Evolutionary conservation across 1,140 invertebrate species (phyloP).

Genomic region (Zaprionus gabonicus): DNA sequence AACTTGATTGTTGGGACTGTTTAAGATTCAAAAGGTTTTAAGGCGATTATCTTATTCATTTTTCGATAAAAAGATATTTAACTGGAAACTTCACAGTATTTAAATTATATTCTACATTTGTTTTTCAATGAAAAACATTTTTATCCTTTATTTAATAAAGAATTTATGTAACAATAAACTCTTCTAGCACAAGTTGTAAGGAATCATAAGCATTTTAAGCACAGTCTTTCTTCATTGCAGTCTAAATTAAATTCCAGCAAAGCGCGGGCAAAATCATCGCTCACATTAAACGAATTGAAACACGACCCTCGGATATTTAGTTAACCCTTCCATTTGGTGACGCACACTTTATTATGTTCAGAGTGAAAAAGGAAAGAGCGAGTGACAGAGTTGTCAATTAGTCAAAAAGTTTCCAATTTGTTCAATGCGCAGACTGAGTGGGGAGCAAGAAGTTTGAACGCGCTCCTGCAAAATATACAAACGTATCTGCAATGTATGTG

Average conservation of each 20-base stretch:
- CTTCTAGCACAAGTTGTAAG: too few species aligned
- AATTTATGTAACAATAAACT: too few species aligned
- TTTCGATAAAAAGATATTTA: not conserved
- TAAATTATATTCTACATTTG: too few species aligned
- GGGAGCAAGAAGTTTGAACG: not conserved
- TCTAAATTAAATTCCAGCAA: too few species aligned
- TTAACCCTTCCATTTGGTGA: not conserved
- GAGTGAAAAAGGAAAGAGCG: not conserved
- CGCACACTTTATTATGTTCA: not conserved
- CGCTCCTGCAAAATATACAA: not conserved
- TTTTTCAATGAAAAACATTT: too few species aligned
- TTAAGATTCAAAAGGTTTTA: not conserved
- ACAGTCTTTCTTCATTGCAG: too few species aligned
- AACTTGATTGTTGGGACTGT: not conserved
- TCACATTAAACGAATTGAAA: not conserved
- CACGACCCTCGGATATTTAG: not conserved
- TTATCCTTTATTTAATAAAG: too few species aligned
- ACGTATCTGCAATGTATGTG: not conserved
- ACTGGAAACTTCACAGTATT: not conserved
- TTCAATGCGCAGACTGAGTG: not conserved
- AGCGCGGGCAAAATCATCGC: too few species aligned
- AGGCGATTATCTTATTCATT: not conserved
- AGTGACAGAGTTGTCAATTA: conserved; percentile 14
- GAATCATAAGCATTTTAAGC: too few species aligned
- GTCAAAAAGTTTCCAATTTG: conserved; percentile 14